These are phyloP conservation scores for Tragelaphus scriptus DNA, from an alignment of 2,113 vertebrate species.

Conservation along the genomic window DNA sequence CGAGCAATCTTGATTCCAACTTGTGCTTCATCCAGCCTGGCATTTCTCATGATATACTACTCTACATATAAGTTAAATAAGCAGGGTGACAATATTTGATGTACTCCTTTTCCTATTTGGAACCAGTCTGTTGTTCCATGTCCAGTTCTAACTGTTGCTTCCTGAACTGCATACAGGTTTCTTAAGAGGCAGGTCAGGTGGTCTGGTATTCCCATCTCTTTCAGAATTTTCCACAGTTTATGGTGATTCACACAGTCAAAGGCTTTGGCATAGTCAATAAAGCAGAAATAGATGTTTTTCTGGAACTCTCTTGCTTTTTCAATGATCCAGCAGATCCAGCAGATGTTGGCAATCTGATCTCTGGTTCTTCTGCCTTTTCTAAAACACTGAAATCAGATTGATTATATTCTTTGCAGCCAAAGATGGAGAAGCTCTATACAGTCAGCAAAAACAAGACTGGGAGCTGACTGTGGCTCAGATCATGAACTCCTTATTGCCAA, in stretches of 20 bases:
- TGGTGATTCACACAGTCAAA: too few species aligned
- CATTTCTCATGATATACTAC: not conserved
- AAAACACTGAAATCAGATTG: not conserved
- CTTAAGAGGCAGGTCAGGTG: too few species aligned
- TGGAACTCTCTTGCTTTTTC: too few species aligned
- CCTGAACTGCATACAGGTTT: not conserved
- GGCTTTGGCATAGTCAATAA: too few species aligned
- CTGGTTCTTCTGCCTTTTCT: not conserved
- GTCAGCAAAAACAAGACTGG: not conserved
- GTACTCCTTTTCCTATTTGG: not conserved
- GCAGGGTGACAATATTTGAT: not conserved
- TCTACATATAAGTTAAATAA: not conserved
- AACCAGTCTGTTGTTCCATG: not conserved
- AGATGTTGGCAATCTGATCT: not conserved
- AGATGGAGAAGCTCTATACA: not conserved
- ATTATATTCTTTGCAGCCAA: not conserved
- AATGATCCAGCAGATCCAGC: too few species aligned
- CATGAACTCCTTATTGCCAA: not conserved
- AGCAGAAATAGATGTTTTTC: too few species aligned
- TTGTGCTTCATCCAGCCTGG: not conserved
- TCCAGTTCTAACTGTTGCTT: not conserved
- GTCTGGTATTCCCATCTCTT: too few species aligned
- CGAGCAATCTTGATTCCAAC: not conserved
- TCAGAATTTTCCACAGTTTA: too few species aligned
- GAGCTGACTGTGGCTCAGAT: not conserved